Evolutionary conservation across 1,140 invertebrate genomes (phyloP), one percentile per base, ranked within the genome.

Genomic region (Trissolcus basalis): DNA sequence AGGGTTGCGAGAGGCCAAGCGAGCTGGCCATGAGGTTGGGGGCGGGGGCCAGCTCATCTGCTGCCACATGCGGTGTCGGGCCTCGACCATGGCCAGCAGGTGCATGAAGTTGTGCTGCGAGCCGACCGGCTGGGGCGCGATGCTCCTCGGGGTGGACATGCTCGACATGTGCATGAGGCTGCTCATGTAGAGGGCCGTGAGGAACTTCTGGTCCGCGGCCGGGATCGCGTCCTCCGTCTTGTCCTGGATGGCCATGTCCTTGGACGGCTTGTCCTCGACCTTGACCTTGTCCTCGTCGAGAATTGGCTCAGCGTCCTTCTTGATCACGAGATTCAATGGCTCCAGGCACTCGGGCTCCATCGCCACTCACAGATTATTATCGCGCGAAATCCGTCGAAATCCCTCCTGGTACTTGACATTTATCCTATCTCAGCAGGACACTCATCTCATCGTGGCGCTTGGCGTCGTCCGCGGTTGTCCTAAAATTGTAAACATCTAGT

Each of bases 151-250:
- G 12, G 78, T 35, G 75, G 81, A 86, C 74, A 86, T 71, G 77
- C 82, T 85, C 11, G 84, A 86, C 83, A 88, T 85, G 63, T 88
- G 84, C 82, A 89, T 85, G 14, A 91, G 76, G 49, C 90, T 90
- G 75, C 90, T 91, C 90, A 92, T 90, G 80, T 92, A 92, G 79
- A 91, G 86, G 1, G 90, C 90, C 4, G 90, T 89, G 12, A 92
- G 80, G 58, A 92, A 89, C 76, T 91, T 91, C 59, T 90, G 90
- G 80, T 91, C 91, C 35, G 85, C 80, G 9, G 80, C 76, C 13
- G 87, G 87, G 59, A 78, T 78, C 16, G 86, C 85, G 12, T 88
- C 84, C 59, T 89, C 86, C 13, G 82, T 72, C 70, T 87, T 87
- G 32, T 83, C 77, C 32, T 88, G 63, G 41, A 89, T 83, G 27